These are phyloP conservation scores for Portunus trituberculatus DNA, from an alignment of 1,140 invertebrate genomes.

Conservation along the genomic window DNA sequence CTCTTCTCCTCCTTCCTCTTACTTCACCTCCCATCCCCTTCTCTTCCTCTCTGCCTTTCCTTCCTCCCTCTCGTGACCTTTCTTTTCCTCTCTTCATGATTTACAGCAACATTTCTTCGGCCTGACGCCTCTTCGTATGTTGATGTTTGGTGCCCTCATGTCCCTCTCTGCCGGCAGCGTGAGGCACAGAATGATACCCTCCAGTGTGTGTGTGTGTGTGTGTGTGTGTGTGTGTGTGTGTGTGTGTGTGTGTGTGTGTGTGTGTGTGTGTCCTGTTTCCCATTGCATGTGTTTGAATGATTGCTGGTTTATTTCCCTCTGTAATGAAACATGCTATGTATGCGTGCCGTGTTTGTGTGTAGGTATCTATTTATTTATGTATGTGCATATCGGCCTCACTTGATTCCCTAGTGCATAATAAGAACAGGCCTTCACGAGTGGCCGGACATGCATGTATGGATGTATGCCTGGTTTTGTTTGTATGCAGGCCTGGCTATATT, in stretches of 20 bases:
- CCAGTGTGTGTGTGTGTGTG: neutral
- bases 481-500: neutral
- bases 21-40: neutral
- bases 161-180: neutral
- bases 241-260: neutral
- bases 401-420: neutral
- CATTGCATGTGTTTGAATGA: neutral
- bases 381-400: neutral
- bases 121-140: neutral
- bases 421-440: neutral
- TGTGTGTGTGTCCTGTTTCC: neutral
- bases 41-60: neutral
- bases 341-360: neutral
- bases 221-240: neutral
- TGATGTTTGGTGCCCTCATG: neutral
- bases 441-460: neutral
- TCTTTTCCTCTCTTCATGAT: neutral
- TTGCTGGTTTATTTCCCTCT: neutral
- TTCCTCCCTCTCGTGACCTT: neutral
- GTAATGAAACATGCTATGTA: neutral
- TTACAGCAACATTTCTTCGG: neutral
- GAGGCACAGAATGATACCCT: neutral
- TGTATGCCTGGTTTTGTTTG: neutral
- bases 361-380: conserved; percentile 25
- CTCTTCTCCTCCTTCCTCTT: neutral